phyloP scores from a whole-genome alignment of 1,140 invertebrate genomes.

The Branchinecta lindahli region DNA sequence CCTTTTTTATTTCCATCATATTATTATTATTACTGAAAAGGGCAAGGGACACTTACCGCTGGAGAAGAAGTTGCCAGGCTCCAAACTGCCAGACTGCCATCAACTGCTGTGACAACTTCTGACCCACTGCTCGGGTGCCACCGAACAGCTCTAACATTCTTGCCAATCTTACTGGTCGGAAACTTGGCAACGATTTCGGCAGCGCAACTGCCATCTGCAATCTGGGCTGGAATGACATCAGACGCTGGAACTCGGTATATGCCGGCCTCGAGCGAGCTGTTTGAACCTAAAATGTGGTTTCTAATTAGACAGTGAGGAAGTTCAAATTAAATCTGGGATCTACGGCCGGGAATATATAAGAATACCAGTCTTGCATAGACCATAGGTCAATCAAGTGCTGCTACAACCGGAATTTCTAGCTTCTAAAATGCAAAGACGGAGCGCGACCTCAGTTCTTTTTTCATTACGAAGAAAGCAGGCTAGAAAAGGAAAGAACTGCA shows the following conservation, averaged over 20 bases:
- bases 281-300: not conserved
- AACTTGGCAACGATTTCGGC: constrained; percentile 25
- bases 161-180: constrained; percentile 36
- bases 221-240: constrained; percentile 29
- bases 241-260: constrained; percentile 48
- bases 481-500: too few relatives aligned
- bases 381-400: not conserved
- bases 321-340: not conserved
- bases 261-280: constrained; percentile 45
- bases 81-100: constrained; percentile 49
- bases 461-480: not conserved
- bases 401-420: not conserved
- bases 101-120: constrained; percentile 52
- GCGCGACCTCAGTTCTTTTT: not conserved
- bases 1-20: too few relatives aligned
- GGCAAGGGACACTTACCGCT: not conserved
- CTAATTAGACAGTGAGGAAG: not conserved
- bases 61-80: constrained; percentile 33
- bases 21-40: too few relatives aligned
- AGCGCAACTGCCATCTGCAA: constrained; percentile 14
- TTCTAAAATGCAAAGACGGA: not conserved
- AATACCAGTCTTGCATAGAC: not conserved
- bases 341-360: not conserved
- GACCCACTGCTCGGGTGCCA: constrained; percentile 69
- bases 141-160: constrained; percentile 57